These are phyloP conservation scores for Pollenia amentaria DNA, from an alignment of 2,888 invertebrate species.

Conservation along the genomic window DNA sequence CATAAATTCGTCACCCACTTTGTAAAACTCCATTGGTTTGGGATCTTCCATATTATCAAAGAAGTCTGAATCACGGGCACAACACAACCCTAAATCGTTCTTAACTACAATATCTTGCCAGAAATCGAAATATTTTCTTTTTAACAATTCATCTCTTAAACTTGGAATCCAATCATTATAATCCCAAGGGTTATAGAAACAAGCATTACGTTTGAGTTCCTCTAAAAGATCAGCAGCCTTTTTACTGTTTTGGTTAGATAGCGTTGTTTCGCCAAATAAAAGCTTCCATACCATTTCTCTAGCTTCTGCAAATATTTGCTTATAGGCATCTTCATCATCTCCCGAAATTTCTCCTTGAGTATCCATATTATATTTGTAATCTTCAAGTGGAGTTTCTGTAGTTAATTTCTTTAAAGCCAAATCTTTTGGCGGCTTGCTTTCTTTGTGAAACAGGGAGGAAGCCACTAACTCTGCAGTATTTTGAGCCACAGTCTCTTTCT, in stretches of 20 bases:
- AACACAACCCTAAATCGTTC: slow-evolving; percentile 80
- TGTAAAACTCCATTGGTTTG: slow-evolving; percentile 79
- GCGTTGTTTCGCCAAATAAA: slow-evolving; percentile 69
- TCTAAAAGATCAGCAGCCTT: slow-evolving; percentile 78
- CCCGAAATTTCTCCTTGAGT: slow-evolving; percentile 76
- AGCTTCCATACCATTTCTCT: slow-evolving; percentile 75
- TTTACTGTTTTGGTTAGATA: slow-evolving; percentile 57
- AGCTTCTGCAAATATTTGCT: slow-evolving; percentile 59
- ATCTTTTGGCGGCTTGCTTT: not conserved
- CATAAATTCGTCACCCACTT: slow-evolving; percentile 72
- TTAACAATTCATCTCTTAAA: slow-evolving; percentile 80
- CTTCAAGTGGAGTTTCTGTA: slow-evolving; percentile 62
- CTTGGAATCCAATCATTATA: slow-evolving; percentile 82
- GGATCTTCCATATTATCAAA: slow-evolving; percentile 78
- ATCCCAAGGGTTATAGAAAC: slow-evolving; percentile 79
- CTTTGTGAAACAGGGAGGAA: not conserved
- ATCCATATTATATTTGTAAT: slow-evolving; percentile 76
- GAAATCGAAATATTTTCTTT: slow-evolving; percentile 78
- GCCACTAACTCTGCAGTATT: not conserved
- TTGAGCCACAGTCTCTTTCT: not conserved
- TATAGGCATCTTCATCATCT: slow-evolving; percentile 76
- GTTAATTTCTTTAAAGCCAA: slow-evolving; percentile 52
- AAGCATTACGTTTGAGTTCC: slow-evolving; percentile 83
- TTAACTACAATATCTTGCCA: slow-evolving; percentile 81
- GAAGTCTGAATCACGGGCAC: slow-evolving; percentile 80